These are phyloP conservation scores for Dryococelus australis DNA, from an alignment of 2,888 invertebrate species.

Conservation along the genomic window DNA sequence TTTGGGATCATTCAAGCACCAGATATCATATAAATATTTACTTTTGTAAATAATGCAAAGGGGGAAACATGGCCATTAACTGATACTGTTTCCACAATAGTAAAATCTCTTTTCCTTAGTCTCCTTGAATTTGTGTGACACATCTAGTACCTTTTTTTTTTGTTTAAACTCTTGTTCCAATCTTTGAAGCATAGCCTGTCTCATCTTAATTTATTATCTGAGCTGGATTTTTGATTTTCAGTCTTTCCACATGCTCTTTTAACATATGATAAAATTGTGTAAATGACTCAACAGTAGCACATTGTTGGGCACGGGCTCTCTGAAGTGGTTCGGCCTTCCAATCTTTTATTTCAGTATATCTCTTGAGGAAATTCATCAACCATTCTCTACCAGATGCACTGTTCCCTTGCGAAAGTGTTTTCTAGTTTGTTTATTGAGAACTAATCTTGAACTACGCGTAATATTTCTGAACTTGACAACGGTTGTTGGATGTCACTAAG, in stretches of 20 bases:
- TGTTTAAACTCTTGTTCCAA: too few species aligned
- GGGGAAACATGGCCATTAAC: not conserved
- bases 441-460: not conserved
- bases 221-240: not conserved
- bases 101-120: not conserved
- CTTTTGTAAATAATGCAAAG: not conserved
- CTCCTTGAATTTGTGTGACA: too few species aligned
- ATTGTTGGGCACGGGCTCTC: not conserved
- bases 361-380: not conserved
- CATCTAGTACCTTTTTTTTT: too few species aligned
- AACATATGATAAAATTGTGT: too few species aligned
- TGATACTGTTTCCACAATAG: not conserved
- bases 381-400: not conserved
- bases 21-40: too few species aligned
- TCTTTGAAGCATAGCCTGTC: too few species aligned
- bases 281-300: not conserved
- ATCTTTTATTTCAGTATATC: not conserved
- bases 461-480: not conserved
- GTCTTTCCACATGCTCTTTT: too few species aligned
- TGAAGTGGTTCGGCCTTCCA: not conserved
- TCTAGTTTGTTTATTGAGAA: not conserved
- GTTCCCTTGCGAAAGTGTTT: not conserved
- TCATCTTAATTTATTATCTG: not conserved
- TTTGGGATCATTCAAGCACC: not conserved
- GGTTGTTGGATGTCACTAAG: not conserved